Base-by-base conservation (phyloP, 2,797 vertebrate genomes). In the Brachyalestes nurse region DNA sequence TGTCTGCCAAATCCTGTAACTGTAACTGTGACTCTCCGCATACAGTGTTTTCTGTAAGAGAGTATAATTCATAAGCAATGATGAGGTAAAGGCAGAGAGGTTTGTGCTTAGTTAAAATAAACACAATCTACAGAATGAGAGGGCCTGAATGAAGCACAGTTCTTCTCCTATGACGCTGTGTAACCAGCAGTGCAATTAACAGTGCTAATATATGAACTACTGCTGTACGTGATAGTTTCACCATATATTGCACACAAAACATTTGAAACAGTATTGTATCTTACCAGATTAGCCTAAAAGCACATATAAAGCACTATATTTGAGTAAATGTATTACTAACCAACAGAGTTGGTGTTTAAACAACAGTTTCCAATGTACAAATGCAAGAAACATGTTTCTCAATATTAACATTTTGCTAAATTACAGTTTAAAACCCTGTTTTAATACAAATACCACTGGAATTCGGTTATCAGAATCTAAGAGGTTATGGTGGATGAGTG, bases 11-110 rank as follows among this genome's bases (percentile, higher is more conserved):
- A 34, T 34, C 34, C 34, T 2, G 34, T 34, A 34, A 34, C 34
- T 34, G 34, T 34, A 3, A 34, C 34, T 34, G 34, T 34, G 5
- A 34, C 34, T 34, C 2, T 34, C 75, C 57, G 9, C 14, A 75
- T n/a, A 55, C 23, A 80, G 65, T 77, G 19, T 49, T 49, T 28
- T 57, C 1, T 1, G 21, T 25, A 7, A 42, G 67, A 42, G 45
- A 62, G 17, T 49, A 5, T 42, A 19, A 38, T 40, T n/a, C 10
- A 61, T 55, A 71, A 64, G 13, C 25, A 10, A 80, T 79, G 86
- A 80, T n/a, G 2, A 19, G 10, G 28, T 5, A 19, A 57, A 69
- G 40, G 23, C 38, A 77, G 66, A 69, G 42, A 45, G 65, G 38
- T n/a, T 40, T 16, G 57, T 60, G 57, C 57, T 60, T 60, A 8